Evolutionary conservation across 2,888 invertebrate genomes (phyloP).

Genomic region (Plagodis pulveraria): DNA sequence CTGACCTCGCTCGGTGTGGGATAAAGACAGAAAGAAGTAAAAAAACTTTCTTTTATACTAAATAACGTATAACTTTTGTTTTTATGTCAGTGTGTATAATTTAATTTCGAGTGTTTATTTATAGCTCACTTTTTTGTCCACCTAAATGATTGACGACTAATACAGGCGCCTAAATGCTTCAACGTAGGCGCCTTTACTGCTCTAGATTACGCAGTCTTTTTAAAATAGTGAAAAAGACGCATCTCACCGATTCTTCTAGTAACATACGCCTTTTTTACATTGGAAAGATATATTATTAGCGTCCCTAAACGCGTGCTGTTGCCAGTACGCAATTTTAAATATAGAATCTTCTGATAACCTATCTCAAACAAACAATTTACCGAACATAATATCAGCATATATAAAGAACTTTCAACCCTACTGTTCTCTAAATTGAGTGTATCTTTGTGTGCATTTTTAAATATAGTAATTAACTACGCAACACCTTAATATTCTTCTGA

Average conservation of each 20-base stretch:
- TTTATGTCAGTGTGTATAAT: too few species aligned
- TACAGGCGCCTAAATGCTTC: conserved; percentile 22
- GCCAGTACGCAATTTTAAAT: conserved; percentile 29
- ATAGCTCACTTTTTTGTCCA: conserved; percentile 1
- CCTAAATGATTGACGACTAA: conserved; percentile 22
- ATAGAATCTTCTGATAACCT: conserved; percentile 34
- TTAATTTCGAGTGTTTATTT: too few species aligned
- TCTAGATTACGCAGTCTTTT: conserved; percentile 1
- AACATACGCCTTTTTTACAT: conserved; percentile 11
- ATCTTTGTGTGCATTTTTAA: neutral
- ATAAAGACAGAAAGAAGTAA: too few species aligned
- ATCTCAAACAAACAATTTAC: conserved; percentile 33
- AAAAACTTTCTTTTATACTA: too few species aligned
- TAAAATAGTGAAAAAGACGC: neutral
- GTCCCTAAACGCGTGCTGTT: conserved; percentile 21
- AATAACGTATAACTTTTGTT: too few species aligned
- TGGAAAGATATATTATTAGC: conserved; percentile 13
- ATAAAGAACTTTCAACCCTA: conserved; percentile 13
- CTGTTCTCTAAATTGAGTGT: neutral
- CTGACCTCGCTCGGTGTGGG: too few species aligned
- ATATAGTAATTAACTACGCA: conserved; percentile 31
- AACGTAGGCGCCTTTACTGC: conserved; percentile 8
- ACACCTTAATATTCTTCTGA: conserved; percentile 26
- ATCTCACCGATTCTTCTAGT: neutral
- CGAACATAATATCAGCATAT: conserved; percentile 9